Evolutionary conservation across 2,797 vertebrate species (phyloP), one percentile per base, ranked within the genome.

Genomic region (Tragopan temminckii): DNA sequence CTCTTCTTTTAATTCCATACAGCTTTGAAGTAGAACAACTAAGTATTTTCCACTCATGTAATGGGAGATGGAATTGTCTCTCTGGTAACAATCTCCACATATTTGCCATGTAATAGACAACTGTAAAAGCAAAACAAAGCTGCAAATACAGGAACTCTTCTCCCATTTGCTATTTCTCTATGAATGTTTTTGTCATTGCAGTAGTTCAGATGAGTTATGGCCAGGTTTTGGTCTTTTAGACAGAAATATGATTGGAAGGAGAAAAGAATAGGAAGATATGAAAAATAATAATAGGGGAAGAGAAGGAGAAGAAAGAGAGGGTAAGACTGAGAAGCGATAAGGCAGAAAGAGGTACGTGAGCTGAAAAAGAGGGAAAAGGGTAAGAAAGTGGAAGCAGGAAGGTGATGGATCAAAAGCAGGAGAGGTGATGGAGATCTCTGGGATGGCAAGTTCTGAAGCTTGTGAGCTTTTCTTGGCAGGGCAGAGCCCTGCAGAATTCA

Each of bases 401-500:
- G 21, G 1, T 64, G 21, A 27, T 57, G 33, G 16, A 10, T 80
- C 66, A 61, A n/a, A 84, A 82, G 18, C 13, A 80, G 25, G 33
- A 64, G 45, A 70, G 7, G 24, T 64, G 46, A 85, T 72, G 74
- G 48, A 91, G 57, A 74, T 29, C 20, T 72, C 43, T 72, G 67
- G 19, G 42, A 24, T 53, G 35, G 31, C 45, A 48, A 78, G 61
- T 36, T 88, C 58, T 85, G 48, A 77, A 42, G 35, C 70, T 62
- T 71, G 29, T 68, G 63, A 66, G 62, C 48, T 52, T 27, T 85
- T 88, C 76, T 42, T 57, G 58, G 45, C 58, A 85, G 38, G 53
- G 76, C 76, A 93, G 53, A 92, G 62, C 52, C 23, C 72, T 52
- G 57, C 46, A 96, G 88, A 94, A 90, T 90, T 70, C 70, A 75